A percentile compares a stretch with the other conserved stretches of the same genome.
phyloP scores from a whole-genome alignment of 2,113 vertebrate genomes.

The Cyphomyrus discorhynchus region DNA sequence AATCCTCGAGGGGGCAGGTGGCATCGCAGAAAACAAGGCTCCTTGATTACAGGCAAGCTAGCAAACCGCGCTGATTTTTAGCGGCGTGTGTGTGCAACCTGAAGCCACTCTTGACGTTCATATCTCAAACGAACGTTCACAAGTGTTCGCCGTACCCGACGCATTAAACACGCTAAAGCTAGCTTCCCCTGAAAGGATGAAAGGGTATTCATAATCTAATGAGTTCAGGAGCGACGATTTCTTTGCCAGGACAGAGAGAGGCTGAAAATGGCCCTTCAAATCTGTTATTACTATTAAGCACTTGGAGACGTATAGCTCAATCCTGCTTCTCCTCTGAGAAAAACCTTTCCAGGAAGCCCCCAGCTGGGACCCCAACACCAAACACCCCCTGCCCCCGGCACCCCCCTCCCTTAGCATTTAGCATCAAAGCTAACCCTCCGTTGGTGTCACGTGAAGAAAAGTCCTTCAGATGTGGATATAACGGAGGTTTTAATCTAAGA shows the following conservation, averaged over 20 bases:
- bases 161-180: not conserved
- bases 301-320: conserved; percentile 16
- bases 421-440: not conserved
- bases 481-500: not conserved
- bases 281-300: conserved; percentile 9
- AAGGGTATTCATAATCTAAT: not conserved
- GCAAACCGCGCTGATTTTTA: not conserved
- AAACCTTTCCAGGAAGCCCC: not conserved
- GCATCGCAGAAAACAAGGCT: not conserved
- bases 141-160: not conserved
- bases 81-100: not conserved
- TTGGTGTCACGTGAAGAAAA: not conserved
- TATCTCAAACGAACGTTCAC: not conserved
- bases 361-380: not conserved
- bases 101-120: not conserved
- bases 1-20: not conserved
- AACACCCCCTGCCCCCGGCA: not conserved
- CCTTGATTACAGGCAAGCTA: not conserved
- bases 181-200: not conserved
- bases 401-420: not conserved
- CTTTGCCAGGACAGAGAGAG: not conserved
- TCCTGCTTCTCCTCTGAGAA: not conserved
- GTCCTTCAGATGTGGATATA: not conserved
- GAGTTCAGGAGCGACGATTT: not conserved
- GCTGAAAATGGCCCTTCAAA: conserved; percentile 14